Evolutionary conservation across 2,888 invertebrate genomes (phyloP), one percentile per base, ranked within the genome.

Genomic region (Heliconius aoede): DNA sequence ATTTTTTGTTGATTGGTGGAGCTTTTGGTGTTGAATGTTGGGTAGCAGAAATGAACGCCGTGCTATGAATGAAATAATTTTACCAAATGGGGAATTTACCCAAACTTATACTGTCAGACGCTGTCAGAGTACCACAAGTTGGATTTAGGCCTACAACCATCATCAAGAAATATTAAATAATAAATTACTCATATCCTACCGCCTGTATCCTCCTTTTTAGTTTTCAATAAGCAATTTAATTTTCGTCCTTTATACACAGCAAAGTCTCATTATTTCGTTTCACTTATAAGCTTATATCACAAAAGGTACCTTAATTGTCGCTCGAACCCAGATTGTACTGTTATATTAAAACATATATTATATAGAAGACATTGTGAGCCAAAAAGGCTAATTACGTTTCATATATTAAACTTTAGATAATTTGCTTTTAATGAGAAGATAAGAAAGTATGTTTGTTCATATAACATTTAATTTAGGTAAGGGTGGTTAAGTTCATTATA

Each of bases 321-420:
- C 51, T 68, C 30, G 30, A 30, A 68, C 28, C 7, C n/a, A 68
- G 64, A 68, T 51, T 68, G n/a, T 51, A 68, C 68, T 28, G 68
- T 68, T 71, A 46, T 74, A 69, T 60, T 69, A 69, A 51, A 71
- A 75, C 68, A 51, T 61, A 55, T 61, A 64, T 64, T 64, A 71
- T 24, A 71, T 75, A 69, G 61, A 69, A 75, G 28, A 71, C 51
- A 69, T 69, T 69, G 61, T 46, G 32, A 51, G 46, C 62, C 62
- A 24, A 62, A 64, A 61, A 61, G 75, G 75, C 62, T 75, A 75
- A 75, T 75, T 75, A 75, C 68, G 71, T 71, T 71, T 58, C 24
- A 68, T 68, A 60, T 26, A 60, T 71, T 71, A 18, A 55, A 60
- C n/a, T 30, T 24, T 21, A 51, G 40, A 21, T 68, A 65, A 65